Conservation (phyloP, 2,888 invertebrate genomes). For the Baccha elongata region DNA sequence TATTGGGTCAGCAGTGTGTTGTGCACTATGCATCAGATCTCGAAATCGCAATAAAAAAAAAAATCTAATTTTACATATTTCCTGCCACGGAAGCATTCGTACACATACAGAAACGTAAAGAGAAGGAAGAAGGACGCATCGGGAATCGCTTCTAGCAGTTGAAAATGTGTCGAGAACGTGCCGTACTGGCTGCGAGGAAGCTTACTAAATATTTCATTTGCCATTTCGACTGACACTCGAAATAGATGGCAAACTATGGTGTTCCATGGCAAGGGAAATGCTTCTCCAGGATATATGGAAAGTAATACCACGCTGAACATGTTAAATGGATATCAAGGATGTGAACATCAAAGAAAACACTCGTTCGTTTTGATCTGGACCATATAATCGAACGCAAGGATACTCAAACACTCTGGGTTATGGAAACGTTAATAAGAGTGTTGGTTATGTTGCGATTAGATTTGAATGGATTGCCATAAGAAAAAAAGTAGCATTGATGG, state of each 20-base stretch:
- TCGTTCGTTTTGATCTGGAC: conserved; percentile 44
- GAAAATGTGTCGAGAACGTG: conserved; percentile 62
- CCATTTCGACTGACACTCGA: conserved; percentile 50
- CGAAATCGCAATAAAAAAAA: conserved; percentile 68
- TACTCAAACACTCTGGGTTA: conserved; percentile 30
- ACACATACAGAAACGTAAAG: background rate
- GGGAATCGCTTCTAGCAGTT: conserved; percentile 7
- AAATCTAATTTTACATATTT: conserved; percentile 72
- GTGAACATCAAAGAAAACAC: conserved; percentile 51
- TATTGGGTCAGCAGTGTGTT: conserved; percentile 40
- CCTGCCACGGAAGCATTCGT: conserved; percentile 31
- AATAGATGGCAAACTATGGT: conserved; percentile 42
- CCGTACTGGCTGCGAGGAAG: conserved; percentile 32
- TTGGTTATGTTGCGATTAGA: conserved; percentile 38
- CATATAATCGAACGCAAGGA: background rate
- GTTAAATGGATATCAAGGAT: conserved; percentile 54
- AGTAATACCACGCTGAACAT: conserved; percentile 48
- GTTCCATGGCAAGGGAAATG: conserved; percentile 36
- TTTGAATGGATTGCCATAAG: conserved; percentile 21
- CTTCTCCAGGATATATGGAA: conserved; percentile 52
- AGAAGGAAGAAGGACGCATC: background rate
- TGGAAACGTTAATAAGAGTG: conserved; percentile 23
- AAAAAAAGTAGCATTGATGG: conserved; percentile 5
- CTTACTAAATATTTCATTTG: conserved; percentile 66
- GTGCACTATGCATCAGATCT: conserved; percentile 26